Base-by-base conservation (phyloP, 2,113 vertebrate genomes). In the Rhinogobius similis region DNA sequence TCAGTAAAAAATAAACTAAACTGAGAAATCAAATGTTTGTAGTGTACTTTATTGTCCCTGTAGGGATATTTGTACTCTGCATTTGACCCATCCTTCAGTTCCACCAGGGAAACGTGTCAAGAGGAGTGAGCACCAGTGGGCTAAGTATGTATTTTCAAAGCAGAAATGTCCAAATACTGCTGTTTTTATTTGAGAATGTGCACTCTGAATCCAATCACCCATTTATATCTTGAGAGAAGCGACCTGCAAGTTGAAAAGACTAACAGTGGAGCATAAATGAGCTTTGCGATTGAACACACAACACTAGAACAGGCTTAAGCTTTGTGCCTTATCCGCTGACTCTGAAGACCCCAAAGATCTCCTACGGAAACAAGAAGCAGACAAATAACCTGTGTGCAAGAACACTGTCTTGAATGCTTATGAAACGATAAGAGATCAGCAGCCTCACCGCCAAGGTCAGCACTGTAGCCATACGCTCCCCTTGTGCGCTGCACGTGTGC, bases 361-460 rank as follows among this genome's bases (percentile, higher is more conserved):
- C 32, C 36, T 63, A 62, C 72, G 74, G 58, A 48, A 58, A 72
- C 64, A 36, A 66, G 73, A 53, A 79, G 75, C 56, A 73, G 62
- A 69, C 58, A 70, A 86, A 80, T 59, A 70, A 77, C 29, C 70
- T 74, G 76, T 48, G 65, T 66, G 27, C 65, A 61, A 66, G 62
- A 65, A 73, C 18, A 5, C 16, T 75, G 80, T 81, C 76, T 59
- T 70, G 82, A 85, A 81, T 76, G 21, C 29, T 75, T 87, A 69
- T 70, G 41, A 67, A 56, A 61, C 2, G 11, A 78, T 72, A 59
- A 74, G 66, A 70, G 56, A 68, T 80, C 52, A 58, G 62, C 62
- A 69, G 65, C 65, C 36, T 73, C 21, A 26, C 46, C 43, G 64
- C 68, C 76, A 69, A 80, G 70, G 77, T 82, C 73, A 69, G 56